Evolutionary conservation across 2,888 invertebrate genomes (phyloP), one percentile per base, ranked within the genome.

Genomic region (Congeria kusceri): DNA sequence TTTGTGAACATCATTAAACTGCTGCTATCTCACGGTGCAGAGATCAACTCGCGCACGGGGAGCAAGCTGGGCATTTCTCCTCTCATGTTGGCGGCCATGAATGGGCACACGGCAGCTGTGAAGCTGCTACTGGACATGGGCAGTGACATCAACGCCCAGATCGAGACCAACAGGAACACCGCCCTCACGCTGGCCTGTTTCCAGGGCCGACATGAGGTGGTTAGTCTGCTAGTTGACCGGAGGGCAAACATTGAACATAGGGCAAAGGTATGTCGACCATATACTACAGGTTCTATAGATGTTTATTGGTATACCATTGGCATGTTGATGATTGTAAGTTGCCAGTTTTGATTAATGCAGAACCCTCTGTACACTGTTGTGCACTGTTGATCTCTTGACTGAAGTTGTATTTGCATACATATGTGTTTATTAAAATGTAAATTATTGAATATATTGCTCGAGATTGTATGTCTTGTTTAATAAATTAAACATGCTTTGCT

Each of bases 181-280:
- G 99, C 99, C 32, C 95, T 99, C 87, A 99, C 99, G 47, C 95
- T 99, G 87, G 99, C 99, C 47, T 99, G 99, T 94, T 99, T 99
- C 94, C 99, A 99, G 96, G 99, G 99, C 86, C 96, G 99, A 56
- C 98, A 99, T 94, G 99, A 99, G 94, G 99, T 99, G 63, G 99
- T 99, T 66, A 97, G 98, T 93, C 95, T 99, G 70, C 95, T 99
- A 71, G 95, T 99, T 18, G 98, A 99, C 94, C 96, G 98, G 85
- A 97, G 98, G 93, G 99, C 99, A 29, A 99, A 99, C 94, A 98
- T 99, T 59, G 99, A 99, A 94, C 99, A 99, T 94, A 96, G 99
- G 87, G 99, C 99, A 5, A 99, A 99, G 95, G 96, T 96, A 92
- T 71, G 65, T 47, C 11, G 9, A 39, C 1, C n/a, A n/a, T n/a